Conservation (phyloP, 2,888 invertebrate genomes). For the Pasiphila rectangulata region DNA sequence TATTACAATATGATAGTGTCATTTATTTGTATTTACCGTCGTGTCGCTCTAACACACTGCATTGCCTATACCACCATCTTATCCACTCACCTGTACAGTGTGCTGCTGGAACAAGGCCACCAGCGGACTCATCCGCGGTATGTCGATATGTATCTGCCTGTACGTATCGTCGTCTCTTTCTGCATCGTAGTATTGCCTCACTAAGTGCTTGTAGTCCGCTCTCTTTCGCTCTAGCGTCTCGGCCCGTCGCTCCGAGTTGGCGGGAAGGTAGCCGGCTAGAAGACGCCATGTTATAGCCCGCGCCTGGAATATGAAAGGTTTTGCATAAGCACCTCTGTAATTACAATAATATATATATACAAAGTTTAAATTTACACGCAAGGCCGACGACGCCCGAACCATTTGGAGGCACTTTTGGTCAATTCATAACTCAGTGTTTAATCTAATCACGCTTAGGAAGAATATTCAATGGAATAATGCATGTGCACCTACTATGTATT, state of each 20-base stretch:
- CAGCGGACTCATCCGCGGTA: slow-evolving; percentile 99
- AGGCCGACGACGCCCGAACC: too few species aligned
- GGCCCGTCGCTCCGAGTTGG: slow-evolving; percentile 92
- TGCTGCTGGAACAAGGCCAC: slow-evolving; percentile 97
- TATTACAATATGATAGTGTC: too few species aligned
- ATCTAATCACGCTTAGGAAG: too few species aligned
- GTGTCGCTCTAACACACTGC: not conserved
- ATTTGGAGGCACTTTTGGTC: too few species aligned
- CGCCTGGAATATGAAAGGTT: slow-evolving; percentile 54
- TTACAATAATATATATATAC: too few species aligned
- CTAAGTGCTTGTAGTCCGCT: slow-evolving; percentile 96
- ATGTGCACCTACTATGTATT: too few species aligned
- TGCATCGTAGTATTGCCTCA: slow-evolving; percentile 97
- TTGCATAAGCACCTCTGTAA: too few species aligned
- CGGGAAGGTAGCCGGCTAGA: slow-evolving; percentile 94
- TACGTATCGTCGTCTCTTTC: slow-evolving; percentile 95
- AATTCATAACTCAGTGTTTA: too few species aligned
- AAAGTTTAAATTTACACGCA: too few species aligned
- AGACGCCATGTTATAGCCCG: slow-evolving; percentile 84
- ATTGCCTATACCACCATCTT: not conserved
- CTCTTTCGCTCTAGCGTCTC: slow-evolving; percentile 95
- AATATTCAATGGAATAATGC: too few species aligned
- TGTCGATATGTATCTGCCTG: slow-evolving; percentile 96
- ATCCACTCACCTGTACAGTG: slow-evolving; percentile 84
- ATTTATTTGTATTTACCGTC: too few species aligned